Evolutionary conservation across 1,140 invertebrate genomes (phyloP).

Genomic region (Listronotus bonariensis): DNA sequence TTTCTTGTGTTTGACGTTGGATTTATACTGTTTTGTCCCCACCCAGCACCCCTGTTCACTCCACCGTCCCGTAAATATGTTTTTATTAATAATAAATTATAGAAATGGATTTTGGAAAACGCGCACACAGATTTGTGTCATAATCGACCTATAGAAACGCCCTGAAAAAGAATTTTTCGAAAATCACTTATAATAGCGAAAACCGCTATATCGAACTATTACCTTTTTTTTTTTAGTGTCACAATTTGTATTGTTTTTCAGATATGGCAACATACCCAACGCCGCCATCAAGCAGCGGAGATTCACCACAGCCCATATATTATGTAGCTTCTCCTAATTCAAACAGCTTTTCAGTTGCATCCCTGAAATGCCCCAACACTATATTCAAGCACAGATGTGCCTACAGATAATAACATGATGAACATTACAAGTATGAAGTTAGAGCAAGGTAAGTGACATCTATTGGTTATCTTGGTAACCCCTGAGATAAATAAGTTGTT

Average conservation of each 20-base stretch:
- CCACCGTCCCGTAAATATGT: too few relatives aligned
- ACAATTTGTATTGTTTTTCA: slow-evolving; percentile 18
- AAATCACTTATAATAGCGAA: too few relatives aligned
- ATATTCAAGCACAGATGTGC: slow-evolving; percentile 22
- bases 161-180: too few relatives aligned
- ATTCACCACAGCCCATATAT: slow-evolving; percentile 43
- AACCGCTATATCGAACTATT: too few relatives aligned
- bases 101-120: too few relatives aligned
- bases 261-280: slow-evolving; percentile 48
- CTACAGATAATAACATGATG: slow-evolving; percentile 13
- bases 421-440: slow-evolving; percentile 17
- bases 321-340: slow-evolving; percentile 40
- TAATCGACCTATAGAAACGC: too few relatives aligned
- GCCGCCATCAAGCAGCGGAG: slow-evolving; percentile 47
- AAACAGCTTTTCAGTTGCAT: slow-evolving; percentile 27
- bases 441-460: not conserved
- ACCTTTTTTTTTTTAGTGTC: too few relatives aligned
- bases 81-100: too few relatives aligned
- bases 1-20: too few relatives aligned
- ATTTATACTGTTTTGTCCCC: too few relatives aligned
- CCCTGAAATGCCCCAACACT: slow-evolving; percentile 18
- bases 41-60: too few relatives aligned
- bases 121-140: too few relatives aligned
- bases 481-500: not conserved
- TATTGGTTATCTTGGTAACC: not conserved